Conservation (phyloP, 2,797 vertebrate species). For the Pangasius krempfi region DNA sequence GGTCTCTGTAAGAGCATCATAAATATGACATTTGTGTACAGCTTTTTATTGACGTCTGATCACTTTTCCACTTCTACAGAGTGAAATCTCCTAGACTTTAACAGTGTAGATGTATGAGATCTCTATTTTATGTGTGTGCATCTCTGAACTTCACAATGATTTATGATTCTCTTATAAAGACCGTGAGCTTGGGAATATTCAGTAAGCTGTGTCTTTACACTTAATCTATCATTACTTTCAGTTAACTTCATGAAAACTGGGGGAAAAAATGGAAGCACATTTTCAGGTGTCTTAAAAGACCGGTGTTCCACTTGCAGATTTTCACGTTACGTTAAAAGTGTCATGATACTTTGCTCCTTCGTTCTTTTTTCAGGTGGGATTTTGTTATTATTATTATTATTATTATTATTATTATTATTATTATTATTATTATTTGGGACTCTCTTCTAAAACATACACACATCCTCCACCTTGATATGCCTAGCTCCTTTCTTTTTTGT, state of each 20-base stretch:
- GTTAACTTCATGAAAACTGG: neutral
- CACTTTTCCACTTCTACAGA: neutral
- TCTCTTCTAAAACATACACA: neutral
- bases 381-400: neutral
- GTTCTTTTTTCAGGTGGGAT: neutral
- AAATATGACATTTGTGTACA: conserved; percentile 29
- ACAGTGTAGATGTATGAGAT: conserved; percentile 19
- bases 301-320: neutral
- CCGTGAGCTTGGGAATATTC: conserved; percentile 24
- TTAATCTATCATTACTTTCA: conserved; percentile 5
- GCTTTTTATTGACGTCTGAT: conserved; percentile 23
- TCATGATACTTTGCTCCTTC: neutral
- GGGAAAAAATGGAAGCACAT: neutral
- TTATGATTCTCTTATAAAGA: conserved; percentile 45
- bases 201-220: conserved; percentile 30
- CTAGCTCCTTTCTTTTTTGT: conserved; percentile 16
- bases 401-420: neutral
- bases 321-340: neutral
- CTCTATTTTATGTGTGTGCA: conserved; percentile 24
- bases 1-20: conserved; percentile 47
- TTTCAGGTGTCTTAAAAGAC: conserved; percentile 16
- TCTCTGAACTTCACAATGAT: conserved; percentile 30
- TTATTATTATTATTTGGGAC: neutral
- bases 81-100: neutral
- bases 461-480: conserved; percentile 12